Conservation (phyloP, 2,113 vertebrate genomes). For the Ophiodon elongatus region DNA sequence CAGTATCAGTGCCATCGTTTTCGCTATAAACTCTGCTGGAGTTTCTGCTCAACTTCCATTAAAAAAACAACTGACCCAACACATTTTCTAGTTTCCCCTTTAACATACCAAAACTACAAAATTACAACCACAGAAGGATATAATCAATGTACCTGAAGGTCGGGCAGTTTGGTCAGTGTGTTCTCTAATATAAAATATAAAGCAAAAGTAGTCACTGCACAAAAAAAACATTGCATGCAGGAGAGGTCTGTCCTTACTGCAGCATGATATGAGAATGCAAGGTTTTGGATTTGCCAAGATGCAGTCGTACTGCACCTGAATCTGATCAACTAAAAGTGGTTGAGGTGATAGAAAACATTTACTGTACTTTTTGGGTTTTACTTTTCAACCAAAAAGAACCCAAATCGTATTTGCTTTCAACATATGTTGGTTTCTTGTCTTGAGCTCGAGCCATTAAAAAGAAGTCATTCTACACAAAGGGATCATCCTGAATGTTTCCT, state of each 20-base stretch:
- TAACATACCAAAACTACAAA: slow-evolving; percentile 11
- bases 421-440: background rate
- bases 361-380: background rate
- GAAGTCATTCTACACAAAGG: background rate
- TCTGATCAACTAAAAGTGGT: background rate
- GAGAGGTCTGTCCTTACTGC: no score
- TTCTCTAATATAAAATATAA: background rate
- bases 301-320: background rate
- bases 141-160: background rate
- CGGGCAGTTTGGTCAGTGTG: background rate
- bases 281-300: background rate
- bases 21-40: background rate
- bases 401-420: background rate
- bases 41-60: background rate
- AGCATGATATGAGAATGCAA: background rate
- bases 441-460: background rate
- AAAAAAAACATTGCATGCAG: no score
- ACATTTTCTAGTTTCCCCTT: background rate
- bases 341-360: background rate
- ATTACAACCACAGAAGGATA: background rate
- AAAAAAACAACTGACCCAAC: background rate
- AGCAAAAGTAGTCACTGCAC: no score
- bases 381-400: background rate
- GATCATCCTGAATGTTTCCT: background rate
- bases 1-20: background rate